phyloP scores from a whole-genome alignment of 2,797 vertebrate species.

The Florisuga fusca region DNA sequence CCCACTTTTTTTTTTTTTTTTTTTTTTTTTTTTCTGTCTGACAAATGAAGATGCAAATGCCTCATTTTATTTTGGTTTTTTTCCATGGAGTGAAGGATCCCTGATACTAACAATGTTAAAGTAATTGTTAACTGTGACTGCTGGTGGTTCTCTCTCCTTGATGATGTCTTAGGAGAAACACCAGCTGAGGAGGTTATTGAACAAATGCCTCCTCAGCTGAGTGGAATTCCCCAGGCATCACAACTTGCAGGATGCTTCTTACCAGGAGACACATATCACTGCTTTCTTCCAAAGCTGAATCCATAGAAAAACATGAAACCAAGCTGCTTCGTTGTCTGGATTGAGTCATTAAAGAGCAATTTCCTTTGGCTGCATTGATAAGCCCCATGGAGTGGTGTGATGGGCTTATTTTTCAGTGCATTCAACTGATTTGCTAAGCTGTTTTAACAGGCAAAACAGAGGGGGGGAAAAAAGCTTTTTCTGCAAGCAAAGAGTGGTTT shows the following conservation, averaged over 20 bases:
- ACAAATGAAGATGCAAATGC: neutral
- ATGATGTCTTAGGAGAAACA: neutral
- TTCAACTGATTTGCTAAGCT: neutral
- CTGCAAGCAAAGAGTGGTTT: neutral
- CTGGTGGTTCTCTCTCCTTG: neutral
- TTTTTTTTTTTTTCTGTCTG: neutral
- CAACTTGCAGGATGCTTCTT: neutral
- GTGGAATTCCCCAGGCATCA: neutral
- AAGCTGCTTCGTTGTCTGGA: neutral
- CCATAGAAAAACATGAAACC: neutral
- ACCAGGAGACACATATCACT: neutral
- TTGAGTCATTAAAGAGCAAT: neutral
- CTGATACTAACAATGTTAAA: neutral
- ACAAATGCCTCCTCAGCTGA: neutral
- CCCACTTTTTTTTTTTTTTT: neutral
- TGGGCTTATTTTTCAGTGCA: neutral
- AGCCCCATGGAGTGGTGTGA: neutral
- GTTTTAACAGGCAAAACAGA: neutral
- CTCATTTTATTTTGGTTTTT: neutral
- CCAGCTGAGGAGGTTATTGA: neutral
- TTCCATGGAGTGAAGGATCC: neutral
- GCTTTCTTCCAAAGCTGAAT: neutral
- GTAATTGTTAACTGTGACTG: neutral
- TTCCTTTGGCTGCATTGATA: neutral
- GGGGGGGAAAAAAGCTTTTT: neutral